These are phyloP conservation scores for Calidris pugnax DNA, from an alignment of 2,113 vertebrate genomes.

Conservation along the genomic window DNA sequence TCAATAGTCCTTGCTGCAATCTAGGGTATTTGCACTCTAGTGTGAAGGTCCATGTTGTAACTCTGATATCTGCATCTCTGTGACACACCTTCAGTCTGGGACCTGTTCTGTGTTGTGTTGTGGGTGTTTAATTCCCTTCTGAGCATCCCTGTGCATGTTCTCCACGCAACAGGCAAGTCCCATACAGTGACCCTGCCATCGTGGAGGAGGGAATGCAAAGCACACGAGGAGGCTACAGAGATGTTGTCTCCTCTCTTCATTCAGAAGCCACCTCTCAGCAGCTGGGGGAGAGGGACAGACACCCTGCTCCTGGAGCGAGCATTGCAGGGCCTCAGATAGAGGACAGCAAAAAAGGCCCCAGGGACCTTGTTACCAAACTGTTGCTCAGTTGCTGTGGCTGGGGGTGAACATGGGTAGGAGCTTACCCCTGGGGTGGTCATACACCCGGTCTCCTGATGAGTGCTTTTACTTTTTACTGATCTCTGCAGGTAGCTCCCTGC, in stretches of 20 bases:
- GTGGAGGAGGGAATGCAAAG: neutral
- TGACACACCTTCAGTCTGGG: neutral
- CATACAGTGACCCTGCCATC: neutral
- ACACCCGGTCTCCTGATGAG: no score
- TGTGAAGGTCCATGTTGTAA: neutral
- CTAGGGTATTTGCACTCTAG: neutral
- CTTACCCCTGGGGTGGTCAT: neutral
- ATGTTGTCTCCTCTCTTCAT: neutral
- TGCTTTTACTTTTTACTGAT: neutral
- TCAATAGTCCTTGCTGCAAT: neutral
- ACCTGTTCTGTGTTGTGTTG: fast-evolving
- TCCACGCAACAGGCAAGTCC: neutral
- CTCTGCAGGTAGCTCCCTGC: fast-evolving
- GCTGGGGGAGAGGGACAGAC: neutral
- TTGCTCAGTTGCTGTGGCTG: neutral
- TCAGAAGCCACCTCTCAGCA: neutral
- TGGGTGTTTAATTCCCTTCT: neutral
- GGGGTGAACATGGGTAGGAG: neutral
- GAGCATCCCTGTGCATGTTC: neutral
- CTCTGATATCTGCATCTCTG: neutral
- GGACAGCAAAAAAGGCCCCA: neutral
- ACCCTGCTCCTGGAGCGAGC: neutral
- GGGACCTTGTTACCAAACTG: neutral
- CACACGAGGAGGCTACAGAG: neutral
- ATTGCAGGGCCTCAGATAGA: neutral